Evolutionary conservation across 2,888 invertebrate genomes (phyloP).

Genomic region (Rhogogaster chlorosoma): DNA sequence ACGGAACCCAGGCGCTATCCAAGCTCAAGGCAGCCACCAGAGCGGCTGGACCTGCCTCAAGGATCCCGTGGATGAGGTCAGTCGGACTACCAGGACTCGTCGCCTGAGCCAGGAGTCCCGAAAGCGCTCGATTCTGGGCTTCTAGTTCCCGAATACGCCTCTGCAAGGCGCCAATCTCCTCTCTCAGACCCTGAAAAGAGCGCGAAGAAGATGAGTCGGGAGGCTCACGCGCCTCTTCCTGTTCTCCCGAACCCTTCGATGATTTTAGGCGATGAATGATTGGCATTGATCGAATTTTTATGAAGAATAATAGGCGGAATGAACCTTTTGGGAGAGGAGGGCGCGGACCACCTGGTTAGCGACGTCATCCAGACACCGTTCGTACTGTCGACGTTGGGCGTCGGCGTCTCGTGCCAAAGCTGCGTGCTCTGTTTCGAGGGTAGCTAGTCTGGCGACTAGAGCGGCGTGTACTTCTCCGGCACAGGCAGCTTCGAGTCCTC

Average conservation of each 20-base stretch:
- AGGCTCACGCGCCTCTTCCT: background rate
- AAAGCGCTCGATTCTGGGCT: slow-evolving; percentile 87
- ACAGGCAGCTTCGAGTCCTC: slow-evolving; percentile 72
- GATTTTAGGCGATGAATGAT: background rate
- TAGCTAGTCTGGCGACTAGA: slow-evolving; percentile 80
- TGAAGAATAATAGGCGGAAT: slow-evolving; percentile 51
- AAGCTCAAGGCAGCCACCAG: slow-evolving; percentile 81
- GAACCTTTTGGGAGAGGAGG: slow-evolving; percentile 90
- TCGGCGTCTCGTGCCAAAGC: slow-evolving; percentile 84
- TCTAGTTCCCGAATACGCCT: slow-evolving; percentile 88
- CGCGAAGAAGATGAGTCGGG: background rate
- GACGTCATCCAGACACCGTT: slow-evolving; percentile 89
- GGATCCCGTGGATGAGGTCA: slow-evolving; percentile 71
- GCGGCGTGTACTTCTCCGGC: slow-evolving; percentile 77
- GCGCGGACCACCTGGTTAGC: slow-evolving; percentile 91
- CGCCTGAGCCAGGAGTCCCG: slow-evolving; percentile 84
- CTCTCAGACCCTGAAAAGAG: slow-evolving; percentile 84
- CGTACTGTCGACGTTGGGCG: slow-evolving; percentile 86
- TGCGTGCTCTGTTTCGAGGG: slow-evolving; percentile 82
- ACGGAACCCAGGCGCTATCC: slow-evolving; percentile 85
- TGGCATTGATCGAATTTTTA: background rate
- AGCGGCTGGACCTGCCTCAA: slow-evolving; percentile 74
- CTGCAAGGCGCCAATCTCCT: slow-evolving; percentile 87
- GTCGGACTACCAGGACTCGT: slow-evolving; percentile 80
- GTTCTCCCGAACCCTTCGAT: background rate